Evolutionary conservation across 2,113 vertebrate species (phyloP).

Genomic region (Stigmatopora nigra): DNA sequence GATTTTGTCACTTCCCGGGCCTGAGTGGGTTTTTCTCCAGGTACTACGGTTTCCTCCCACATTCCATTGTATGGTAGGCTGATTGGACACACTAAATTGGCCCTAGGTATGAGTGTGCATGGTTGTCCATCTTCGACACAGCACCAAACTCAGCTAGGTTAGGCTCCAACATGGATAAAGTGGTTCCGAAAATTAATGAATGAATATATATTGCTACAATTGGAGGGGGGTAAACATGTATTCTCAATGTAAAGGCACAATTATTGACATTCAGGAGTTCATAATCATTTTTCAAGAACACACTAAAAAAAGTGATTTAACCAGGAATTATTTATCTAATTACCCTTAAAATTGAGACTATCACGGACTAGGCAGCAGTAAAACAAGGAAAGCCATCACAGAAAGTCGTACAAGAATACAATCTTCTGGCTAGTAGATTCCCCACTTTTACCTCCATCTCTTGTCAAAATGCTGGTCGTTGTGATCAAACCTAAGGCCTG

Average conservation of each 20-base stretch:
- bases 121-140: no score
- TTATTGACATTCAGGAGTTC: not conserved
- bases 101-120: no score
- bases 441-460: not conserved
- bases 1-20: no score
- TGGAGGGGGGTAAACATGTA: not conserved
- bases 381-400: constrained; percentile 3
- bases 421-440: not conserved
- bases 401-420: constrained; percentile 6
- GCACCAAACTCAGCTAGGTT: no score
- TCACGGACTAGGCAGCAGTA: not conserved
- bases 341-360: not conserved
- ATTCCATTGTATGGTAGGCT: no score
- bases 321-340: not conserved
- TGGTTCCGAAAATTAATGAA: no score
- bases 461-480: not conserved
- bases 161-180: no score
- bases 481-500: not conserved
- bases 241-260: no score
- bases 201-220: no score
- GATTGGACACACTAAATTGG: no score
- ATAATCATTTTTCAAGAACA: not conserved
- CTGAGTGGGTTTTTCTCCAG: no score
- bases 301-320: not conserved
- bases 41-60: no score